Percentiles rank a stretch among this genome's conserved stretches.
Conservation (phyloP, 2,888 invertebrate species). For the Idaea aversata region DNA sequence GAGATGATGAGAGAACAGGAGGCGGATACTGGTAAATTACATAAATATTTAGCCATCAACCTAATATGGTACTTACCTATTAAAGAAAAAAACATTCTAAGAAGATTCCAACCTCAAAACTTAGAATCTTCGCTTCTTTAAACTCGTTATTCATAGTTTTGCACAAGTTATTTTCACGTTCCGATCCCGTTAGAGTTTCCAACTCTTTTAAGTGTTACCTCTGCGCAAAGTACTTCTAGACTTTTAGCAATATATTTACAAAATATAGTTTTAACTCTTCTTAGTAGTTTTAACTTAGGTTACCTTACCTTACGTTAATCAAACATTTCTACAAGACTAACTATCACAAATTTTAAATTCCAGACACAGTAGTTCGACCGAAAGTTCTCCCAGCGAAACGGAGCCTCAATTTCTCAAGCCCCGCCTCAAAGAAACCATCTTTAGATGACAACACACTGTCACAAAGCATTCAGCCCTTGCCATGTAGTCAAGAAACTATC, state of each 20-base stretch:
- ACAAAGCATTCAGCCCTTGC: constrained; percentile 28
- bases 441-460: constrained; percentile 24
- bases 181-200: no score
- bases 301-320: no score
- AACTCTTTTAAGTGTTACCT: no score
- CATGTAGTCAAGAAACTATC: constrained; percentile 19
- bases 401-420: constrained; percentile 65
- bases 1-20: constrained; percentile 81
- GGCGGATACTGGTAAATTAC: constrained; percentile 45
- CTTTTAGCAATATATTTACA: no score
- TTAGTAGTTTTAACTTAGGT: no score
- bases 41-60: no score
- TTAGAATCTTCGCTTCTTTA: not conserved
- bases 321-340: not conserved
- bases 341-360: constrained; percentile 21
- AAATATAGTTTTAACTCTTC: no score
- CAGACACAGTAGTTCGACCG: constrained; percentile 47
- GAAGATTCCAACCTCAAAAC: not conserved
- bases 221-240: no score
- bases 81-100: not conserved
- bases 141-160: not conserved
- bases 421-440: constrained; percentile 18
- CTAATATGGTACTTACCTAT: constrained; percentile 7
- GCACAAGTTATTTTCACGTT: no score
- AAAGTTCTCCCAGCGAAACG: constrained; percentile 59